Evolutionary conservation across 2,113 vertebrate species (phyloP), one percentile per base, ranked within the genome.

Genomic region (Sinocyclocheilus maitianheensis): DNA sequence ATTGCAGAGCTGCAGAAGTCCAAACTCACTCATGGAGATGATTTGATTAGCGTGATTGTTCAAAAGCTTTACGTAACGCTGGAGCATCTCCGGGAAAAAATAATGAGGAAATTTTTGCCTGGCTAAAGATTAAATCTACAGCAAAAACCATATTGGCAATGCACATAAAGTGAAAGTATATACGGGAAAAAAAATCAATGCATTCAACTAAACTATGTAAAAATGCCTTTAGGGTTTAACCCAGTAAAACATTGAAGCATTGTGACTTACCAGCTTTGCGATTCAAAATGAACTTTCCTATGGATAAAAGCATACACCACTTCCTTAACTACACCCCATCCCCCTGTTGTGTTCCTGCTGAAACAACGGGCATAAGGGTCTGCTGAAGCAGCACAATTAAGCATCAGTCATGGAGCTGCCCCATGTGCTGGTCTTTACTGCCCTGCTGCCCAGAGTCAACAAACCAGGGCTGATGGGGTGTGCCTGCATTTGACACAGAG

Each of bases 1-100:
- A 86, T 81, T 86, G 55, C 77, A 71, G 48, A 40, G 77, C 78
- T 26, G 75, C 51, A 18, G 67, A 30, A 37, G 78, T 60, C n/a
- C 51, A 71, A 24, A 74, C 53, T 86, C 85, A 81, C 78, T 86
- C 85, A 81, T 81, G 85, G 85, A 81, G 55, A 86, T 81, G 67
- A 86, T 86, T 86, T 10, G 69, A 81, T 81, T 86, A 63, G 85
- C 11, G 11, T 14, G 78, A 81, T 74, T 72, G 40, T 81, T 30
- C 85, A 86, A 63, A 86, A 86, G 51, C 65, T 74, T 86, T 81
- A 86, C 20, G 78, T 72, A 85, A 85, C 26, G 11, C 13, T 20
- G 46, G 53, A 34, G 48, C 77, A 85, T 80, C 77, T 80, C 63
- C 7, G 37, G 76, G 20, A 40, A 30, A 46, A 65, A 72, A 53